Percentiles rank a stretch among this genome's conserved stretches.
Conservation (phyloP, 2,888 invertebrate species). For the Linnaemya tessellans region DNA sequence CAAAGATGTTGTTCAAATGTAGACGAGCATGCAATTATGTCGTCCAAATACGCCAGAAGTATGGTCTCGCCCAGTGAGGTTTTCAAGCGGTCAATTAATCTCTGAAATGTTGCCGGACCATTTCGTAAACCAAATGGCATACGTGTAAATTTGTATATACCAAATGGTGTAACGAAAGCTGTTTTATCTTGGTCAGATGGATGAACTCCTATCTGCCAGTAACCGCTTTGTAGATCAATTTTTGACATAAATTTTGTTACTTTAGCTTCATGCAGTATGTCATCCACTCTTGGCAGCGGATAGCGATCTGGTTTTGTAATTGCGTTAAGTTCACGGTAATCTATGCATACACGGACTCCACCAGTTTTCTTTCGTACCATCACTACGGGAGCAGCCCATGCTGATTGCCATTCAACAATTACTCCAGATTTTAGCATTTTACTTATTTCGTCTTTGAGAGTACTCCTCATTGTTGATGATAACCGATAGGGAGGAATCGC, state of each 20-base stretch:
- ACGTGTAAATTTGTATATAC: constrained; percentile 67
- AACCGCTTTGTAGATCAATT: constrained; percentile 65
- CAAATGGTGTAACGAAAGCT: constrained; percentile 66
- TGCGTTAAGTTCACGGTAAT: constrained; percentile 73
- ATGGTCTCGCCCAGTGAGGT: constrained; percentile 68
- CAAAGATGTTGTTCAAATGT: constrained; percentile 70
- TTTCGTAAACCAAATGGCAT: constrained; percentile 71
- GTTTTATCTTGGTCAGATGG: constrained; percentile 66
- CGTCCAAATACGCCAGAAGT: constrained; percentile 76
- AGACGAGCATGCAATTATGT: constrained; percentile 74
- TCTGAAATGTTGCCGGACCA: constrained; percentile 69
- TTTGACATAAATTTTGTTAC: constrained; percentile 62
- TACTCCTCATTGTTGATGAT: no score
- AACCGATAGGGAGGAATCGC: constrained; percentile 66
- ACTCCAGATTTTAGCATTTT: constrained; percentile 76
- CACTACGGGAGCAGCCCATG: constrained; percentile 79
- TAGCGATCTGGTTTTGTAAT: constrained; percentile 27
- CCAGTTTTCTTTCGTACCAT: constrained; percentile 79
- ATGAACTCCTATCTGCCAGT: constrained; percentile 64
- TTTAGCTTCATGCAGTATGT: constrained; percentile 60
- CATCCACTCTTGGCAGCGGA: constrained; percentile 53
- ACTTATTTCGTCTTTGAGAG: constrained; percentile 79
- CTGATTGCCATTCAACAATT: constrained; percentile 80
- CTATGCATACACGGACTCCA: constrained; percentile 77
- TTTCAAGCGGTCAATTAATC: constrained; percentile 42